Percentiles rank a stretch among this genome's conserved stretches.
Evolutionary conservation across 2,113 vertebrate genomes (phyloP).

Genomic region (Tragelaphus buxtoni): DNA sequence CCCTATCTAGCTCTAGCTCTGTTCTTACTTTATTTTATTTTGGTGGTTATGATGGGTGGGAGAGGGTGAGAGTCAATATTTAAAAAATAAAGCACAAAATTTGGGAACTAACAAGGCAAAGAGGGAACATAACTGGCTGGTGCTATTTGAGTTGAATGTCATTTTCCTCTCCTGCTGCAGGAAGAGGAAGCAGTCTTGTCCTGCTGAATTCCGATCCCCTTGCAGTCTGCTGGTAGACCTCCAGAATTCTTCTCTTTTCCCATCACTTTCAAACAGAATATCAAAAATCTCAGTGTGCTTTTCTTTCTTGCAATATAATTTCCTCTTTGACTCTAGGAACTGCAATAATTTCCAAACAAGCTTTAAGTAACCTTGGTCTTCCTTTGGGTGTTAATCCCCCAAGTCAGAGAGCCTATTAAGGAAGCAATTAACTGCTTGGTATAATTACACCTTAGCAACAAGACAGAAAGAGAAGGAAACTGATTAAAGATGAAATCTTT

Average conservation of each 20-base stretch:
- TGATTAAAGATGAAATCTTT: background rate
- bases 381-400: conserved; percentile 16
- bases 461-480: background rate
- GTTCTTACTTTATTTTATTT: background rate
- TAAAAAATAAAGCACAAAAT: background rate
- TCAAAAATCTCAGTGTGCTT: background rate
- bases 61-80: background rate
- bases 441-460: background rate
- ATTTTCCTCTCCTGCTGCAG: background rate
- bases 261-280: background rate
- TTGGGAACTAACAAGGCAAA: background rate
- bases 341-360: background rate
- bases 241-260: background rate
- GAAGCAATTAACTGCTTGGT: background rate
- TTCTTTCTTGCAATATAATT: background rate
- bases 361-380: background rate
- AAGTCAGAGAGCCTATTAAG: background rate
- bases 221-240: background rate
- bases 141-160: background rate
- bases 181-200: background rate
- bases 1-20: background rate
- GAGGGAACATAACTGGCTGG: background rate
- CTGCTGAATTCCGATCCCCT: too few relatives aligned
- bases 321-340: background rate
- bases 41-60: background rate